Evolutionary conservation across 1,140 invertebrate genomes (phyloP), one percentile per base, ranked within the genome.

Genomic region (Drosophila nannoptera): DNA sequence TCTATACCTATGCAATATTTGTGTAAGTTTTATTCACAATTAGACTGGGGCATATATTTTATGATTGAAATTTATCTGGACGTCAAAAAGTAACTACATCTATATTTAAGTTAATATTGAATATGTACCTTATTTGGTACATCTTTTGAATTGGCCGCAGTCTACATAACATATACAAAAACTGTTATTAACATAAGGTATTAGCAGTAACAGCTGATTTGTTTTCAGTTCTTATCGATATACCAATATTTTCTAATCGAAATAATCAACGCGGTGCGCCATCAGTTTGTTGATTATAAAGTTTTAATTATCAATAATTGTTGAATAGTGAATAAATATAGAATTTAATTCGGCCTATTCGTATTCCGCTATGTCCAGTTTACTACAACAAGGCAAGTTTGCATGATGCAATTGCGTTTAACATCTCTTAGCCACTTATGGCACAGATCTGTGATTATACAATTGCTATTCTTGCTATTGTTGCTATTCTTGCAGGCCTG

Each of bases 1-100:
- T 84, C 80, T 84, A 84, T 84, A 84, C 73, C 77, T 84, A 84
- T 84, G 73, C 69, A 84, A 74, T 73, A 73, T 60, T 43, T 56
- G 32, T 36, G 36, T 4, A 14, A 31, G 36, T 58, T 64, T 43
- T 64, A 16, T 50, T 61, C 9, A 35, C 43, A 45, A 33, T 45
- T 56, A 38, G 8, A 7, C 36, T 40, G 36, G 38, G 8, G 22
- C 22, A 3, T 22, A 22, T 22, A 22, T 22, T 22, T 22, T 3
- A 22, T 22, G 22, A 22, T 22, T 22, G 22, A 22, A 22, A 22
- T 22, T 22, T 22, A 22, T 3, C 22, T 22, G 22, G 22, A 22
- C 22, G 22, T 22, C 22, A 3, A 22, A 22, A 3, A 22, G 22
- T 22, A 22, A 22, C 22, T 22, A 22, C 22, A 3, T 3, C 3